Percentiles rank a stretch among this genome's conserved stretches.
phyloP scores from a whole-genome alignment of 2,113 vertebrate species.

The Caloenas nicobarica region DNA sequence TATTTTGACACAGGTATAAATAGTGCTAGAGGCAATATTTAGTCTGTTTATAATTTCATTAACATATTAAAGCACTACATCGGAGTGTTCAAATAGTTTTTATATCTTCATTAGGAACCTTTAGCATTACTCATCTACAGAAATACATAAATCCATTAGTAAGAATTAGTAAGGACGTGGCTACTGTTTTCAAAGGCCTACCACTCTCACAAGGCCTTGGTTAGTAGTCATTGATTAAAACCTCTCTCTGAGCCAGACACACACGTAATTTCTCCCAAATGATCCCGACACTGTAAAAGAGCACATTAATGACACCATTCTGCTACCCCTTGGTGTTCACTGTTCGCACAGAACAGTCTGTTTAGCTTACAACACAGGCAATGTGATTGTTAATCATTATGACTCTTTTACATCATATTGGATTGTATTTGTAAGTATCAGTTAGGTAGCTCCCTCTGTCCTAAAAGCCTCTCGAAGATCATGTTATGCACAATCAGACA shows the following conservation, averaged over 20 bases:
- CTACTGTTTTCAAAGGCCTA: not conserved
- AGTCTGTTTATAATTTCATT: not conserved
- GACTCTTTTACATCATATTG: not conserved
- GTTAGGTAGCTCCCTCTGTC: not conserved
- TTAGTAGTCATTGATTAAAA: not conserved
- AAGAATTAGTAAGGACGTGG: not conserved
- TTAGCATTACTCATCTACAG: not conserved
- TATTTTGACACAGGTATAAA: not conserved
- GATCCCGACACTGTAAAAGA: not conserved
- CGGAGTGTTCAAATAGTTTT: not conserved
- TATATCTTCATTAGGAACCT: not conserved
- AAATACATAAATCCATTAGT: not conserved
- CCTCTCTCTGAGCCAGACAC: not conserved
- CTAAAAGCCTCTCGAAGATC: not conserved
- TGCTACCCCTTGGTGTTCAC: not conserved
- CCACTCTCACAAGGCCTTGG: not conserved
- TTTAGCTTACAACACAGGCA: not conserved
- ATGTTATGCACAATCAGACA: fast-evolving
- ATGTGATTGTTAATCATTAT: not conserved
- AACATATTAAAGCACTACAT: not conserved
- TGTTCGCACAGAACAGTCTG: not conserved
- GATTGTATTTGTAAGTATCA: not conserved
- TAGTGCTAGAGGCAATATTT: not conserved
- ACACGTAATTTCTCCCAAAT: not conserved
- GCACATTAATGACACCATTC: not conserved